Percentiles rank a stretch among this genome's conserved stretches.
Conservation (phyloP, 2,888 invertebrate genomes). For the Drosophila cognata region DNA sequence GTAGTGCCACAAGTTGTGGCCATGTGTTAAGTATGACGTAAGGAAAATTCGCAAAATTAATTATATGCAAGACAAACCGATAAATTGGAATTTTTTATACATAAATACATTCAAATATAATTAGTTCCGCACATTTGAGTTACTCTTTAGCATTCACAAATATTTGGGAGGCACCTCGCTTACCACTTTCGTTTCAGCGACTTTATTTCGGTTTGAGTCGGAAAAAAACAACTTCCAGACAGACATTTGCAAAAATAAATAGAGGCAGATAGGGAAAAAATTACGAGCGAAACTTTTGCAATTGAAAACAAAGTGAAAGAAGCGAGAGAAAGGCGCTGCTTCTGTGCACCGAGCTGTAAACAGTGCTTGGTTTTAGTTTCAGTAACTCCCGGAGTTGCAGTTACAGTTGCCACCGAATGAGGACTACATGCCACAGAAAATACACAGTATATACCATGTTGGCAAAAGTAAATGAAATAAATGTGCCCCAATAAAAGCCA, state of each 20-base stretch:
- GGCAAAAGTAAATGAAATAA: constrained; percentile 33
- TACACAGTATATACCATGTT: constrained; percentile 7
- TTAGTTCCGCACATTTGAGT: neutral
- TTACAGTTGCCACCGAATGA: constrained; percentile 19
- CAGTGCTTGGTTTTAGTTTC: constrained; percentile 49
- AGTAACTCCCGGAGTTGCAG: constrained; percentile 41
- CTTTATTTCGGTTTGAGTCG: constrained; percentile 15
- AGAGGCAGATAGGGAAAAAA: constrained; percentile 21
- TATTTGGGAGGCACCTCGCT: constrained; percentile 15
- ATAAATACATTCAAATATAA: neutral
- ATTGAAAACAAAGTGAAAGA: constrained; percentile 66
- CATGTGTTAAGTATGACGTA: too few species aligned
- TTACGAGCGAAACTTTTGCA: constrained; percentile 64
- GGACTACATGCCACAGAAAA: constrained; percentile 1
- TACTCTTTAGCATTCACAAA: neutral
- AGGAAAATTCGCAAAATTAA: neutral
- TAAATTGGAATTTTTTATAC: too few species aligned
- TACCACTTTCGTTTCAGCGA: constrained; percentile 11
- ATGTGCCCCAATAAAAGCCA: constrained; percentile 24
- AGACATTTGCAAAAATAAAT: constrained; percentile 29
- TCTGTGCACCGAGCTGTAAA: constrained; percentile 57
- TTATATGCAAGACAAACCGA: too few species aligned
- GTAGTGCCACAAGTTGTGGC: constrained; percentile 1
- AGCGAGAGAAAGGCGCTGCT: constrained; percentile 13
- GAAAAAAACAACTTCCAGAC: constrained; percentile 10